Conservation (phyloP, 2,113 vertebrate genomes). For the Oplegnathus fasciatus region DNA sequence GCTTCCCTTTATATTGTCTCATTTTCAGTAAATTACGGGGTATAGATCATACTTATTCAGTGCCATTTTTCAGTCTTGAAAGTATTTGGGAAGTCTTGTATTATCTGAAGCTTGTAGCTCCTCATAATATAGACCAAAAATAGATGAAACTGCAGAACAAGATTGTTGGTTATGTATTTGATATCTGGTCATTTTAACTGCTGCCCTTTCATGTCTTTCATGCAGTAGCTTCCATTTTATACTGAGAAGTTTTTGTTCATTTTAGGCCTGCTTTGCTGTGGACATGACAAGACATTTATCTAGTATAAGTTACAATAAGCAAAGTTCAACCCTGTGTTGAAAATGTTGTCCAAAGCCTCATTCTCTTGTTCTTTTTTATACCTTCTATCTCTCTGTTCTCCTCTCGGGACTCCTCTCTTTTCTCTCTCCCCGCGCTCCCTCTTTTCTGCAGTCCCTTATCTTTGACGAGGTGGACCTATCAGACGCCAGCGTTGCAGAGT, state of each 20-base stretch:
- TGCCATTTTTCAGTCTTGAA: background rate
- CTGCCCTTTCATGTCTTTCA: background rate
- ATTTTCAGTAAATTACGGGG: background rate
- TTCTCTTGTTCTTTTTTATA: constrained; percentile 18
- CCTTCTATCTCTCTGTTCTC: constrained; percentile 11
- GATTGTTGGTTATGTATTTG: background rate
- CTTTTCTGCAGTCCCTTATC: constrained; percentile 92
- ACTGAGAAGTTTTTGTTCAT: constrained; percentile 24
- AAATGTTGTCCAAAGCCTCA: constrained; percentile 9
- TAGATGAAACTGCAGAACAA: background rate
- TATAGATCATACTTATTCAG: background rate
- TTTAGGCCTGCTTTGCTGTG: constrained; percentile 51
- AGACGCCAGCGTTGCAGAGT: constrained; percentile 98
- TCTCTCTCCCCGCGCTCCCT: background rate
- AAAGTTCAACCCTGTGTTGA: background rate
- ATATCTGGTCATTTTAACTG: background rate
- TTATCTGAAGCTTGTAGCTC: constrained; percentile 5
- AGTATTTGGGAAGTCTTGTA: background rate
- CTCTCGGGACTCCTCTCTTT: background rate
- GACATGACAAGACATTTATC: constrained; percentile 19
- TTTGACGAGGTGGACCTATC: constrained; percentile 99
- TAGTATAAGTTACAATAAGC: constrained; percentile 12
- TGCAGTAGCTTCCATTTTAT: constrained; percentile 41
- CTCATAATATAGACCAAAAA: background rate
- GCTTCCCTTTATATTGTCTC: background rate